These are phyloP conservation scores for Anodontia alba DNA, from an alignment of 2,888 invertebrate genomes.

Conservation along the genomic window DNA sequence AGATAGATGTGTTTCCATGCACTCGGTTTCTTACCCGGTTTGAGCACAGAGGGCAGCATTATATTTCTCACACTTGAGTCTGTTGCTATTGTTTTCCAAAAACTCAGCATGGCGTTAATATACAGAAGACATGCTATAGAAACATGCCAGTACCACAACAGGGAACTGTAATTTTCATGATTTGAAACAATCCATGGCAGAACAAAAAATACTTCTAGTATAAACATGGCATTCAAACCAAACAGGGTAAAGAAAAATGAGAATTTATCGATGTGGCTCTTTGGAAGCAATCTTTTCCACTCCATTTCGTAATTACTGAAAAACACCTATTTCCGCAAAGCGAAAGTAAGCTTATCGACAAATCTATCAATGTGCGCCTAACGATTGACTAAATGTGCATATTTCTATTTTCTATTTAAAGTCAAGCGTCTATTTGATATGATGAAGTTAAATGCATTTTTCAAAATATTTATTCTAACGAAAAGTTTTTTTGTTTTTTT, in stretches of 20 bases:
- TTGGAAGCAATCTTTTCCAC: conserved; percentile 55
- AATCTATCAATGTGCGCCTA: neutral
- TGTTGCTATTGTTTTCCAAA: conserved; percentile 90
- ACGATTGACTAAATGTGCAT: neutral
- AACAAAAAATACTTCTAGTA: conserved; percentile 91
- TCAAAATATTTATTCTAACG: too few species aligned
- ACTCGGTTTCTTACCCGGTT: conserved; percentile 80
- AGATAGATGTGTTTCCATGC: too few species aligned
- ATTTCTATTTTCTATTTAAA: neutral
- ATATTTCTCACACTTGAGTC: conserved; percentile 90
- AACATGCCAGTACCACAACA: conserved; percentile 86
- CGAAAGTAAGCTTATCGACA: neutral
- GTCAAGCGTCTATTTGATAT: neutral
- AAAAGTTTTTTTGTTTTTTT: too few species aligned
- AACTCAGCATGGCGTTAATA: conserved; percentile 91
- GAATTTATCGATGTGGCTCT: conserved; percentile 65
- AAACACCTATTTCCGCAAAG: neutral
- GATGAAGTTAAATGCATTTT: too few species aligned
- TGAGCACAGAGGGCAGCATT: conserved; percentile 89
- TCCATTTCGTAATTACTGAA: conserved; percentile 26
- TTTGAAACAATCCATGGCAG: conserved; percentile 87
- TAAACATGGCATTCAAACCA: conserved; percentile 88
- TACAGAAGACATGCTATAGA: conserved; percentile 90
- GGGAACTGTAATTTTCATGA: conserved; percentile 83
- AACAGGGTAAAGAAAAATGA: conserved; percentile 88